These are phyloP conservation scores for Aethina tumida DNA, from an alignment of 1,140 invertebrate species.

Conservation along the genomic window DNA sequence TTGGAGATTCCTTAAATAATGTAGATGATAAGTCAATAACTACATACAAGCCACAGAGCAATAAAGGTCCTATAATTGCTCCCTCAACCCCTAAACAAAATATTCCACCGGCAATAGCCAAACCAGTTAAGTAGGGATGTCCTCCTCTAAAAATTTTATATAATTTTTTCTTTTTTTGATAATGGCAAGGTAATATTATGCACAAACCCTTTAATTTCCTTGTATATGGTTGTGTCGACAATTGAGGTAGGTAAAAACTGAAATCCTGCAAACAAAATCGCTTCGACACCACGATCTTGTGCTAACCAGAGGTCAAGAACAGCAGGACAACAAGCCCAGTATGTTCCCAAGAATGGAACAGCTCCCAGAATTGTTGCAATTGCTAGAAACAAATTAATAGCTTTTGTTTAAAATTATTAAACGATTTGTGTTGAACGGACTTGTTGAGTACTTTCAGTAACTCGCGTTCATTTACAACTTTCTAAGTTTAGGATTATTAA, in stretches of 20 bases:
- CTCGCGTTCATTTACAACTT: no score
- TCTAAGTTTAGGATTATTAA: no score
- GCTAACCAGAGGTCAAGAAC: constrained; percentile 90
- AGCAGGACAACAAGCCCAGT: constrained; percentile 88
- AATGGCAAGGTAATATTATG: not conserved
- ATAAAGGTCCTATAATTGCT: constrained; percentile 88
- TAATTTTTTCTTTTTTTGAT: constrained; percentile 9
- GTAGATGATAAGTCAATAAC: constrained; percentile 61
- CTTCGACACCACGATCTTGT: constrained; percentile 63
- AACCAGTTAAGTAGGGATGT: constrained; percentile 96
- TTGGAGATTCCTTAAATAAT: constrained; percentile 41
- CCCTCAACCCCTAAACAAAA: constrained; percentile 95
- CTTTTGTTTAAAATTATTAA: not conserved
- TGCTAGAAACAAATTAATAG: constrained; percentile 41
- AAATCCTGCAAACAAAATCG: constrained; percentile 67
- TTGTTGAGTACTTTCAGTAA: not conserved
- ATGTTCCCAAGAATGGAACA: constrained; percentile 88
- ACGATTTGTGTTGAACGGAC: constrained; percentile 1
- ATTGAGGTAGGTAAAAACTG: constrained; percentile 85
- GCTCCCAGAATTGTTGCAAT: constrained; percentile 87
- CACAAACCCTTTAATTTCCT: constrained; percentile 88
- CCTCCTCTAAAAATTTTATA: constrained; percentile 72
- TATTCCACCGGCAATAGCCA: constrained; percentile 96
- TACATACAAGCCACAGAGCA: constrained; percentile 80
- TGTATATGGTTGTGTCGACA: constrained; percentile 92